Conservation (phyloP, 1,140 invertebrate genomes). For the Lethrus apterus region DNA sequence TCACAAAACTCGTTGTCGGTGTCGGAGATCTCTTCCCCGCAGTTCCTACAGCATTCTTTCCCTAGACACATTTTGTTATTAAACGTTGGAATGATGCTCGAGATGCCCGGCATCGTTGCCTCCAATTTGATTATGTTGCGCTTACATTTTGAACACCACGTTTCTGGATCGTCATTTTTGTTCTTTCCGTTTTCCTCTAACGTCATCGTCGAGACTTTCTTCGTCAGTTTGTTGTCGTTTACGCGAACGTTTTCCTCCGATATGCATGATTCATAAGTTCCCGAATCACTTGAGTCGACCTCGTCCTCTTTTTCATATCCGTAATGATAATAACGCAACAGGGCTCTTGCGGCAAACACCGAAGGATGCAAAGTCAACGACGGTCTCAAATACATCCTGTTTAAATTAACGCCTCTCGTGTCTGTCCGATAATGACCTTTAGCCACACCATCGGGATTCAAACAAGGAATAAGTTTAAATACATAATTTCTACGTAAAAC, state of each 20-base stretch:
- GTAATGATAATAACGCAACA: slow-evolving; percentile 60
- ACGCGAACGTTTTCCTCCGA: slow-evolving; percentile 7
- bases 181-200: slow-evolving; percentile 37
- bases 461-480: slow-evolving; percentile 87
- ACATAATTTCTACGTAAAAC: slow-evolving; percentile 70
- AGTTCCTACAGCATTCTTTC: slow-evolving; percentile 25
- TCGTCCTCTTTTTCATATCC: slow-evolving; percentile 45
- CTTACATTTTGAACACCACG: slow-evolving; percentile 24
- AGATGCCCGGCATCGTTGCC: slow-evolving; percentile 32
- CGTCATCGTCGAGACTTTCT: slow-evolving; percentile 41
- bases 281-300: slow-evolving; percentile 5
- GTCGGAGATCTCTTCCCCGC: slow-evolving; percentile 22
- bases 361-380: slow-evolving; percentile 69
- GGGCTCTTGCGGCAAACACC: slow-evolving; percentile 70
- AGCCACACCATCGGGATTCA: slow-evolving; percentile 91
- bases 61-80: slow-evolving; percentile 18
- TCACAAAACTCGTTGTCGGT: slow-evolving; percentile 5
- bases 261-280: neutral
- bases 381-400: slow-evolving; percentile 76
- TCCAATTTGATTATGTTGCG: slow-evolving; percentile 28
- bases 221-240: slow-evolving; percentile 22
- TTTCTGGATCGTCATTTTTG: slow-evolving; percentile 4
- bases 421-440: slow-evolving; percentile 85
- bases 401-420: slow-evolving; percentile 82
- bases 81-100: slow-evolving; percentile 27